Evolutionary conservation across 2,113 vertebrate genomes (phyloP).

Genomic region (Phycodurus eques): DNA sequence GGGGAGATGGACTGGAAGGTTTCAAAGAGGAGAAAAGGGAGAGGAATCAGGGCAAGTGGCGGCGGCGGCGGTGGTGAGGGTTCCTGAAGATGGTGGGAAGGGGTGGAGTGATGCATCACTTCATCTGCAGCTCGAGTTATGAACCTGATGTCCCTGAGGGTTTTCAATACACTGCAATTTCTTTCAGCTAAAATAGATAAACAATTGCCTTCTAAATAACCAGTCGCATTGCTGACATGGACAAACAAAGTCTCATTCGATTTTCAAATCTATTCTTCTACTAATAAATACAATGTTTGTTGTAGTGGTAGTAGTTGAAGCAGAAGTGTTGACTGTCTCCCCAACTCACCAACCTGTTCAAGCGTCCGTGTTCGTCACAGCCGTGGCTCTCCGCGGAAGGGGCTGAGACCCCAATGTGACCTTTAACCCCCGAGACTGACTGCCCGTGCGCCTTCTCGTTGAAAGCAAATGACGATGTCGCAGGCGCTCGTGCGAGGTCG

Average conservation of each 20-base stretch:
- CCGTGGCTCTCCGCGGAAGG: too few relatives aligned
- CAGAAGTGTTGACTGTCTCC: too few relatives aligned
- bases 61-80: background rate
- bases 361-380: background rate
- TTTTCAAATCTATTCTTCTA: background rate
- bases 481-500: too few relatives aligned
- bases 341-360: background rate
- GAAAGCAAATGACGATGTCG: too few relatives aligned
- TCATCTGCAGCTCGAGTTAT: background rate
- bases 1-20: slow-evolving; percentile 20
- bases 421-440: too few relatives aligned
- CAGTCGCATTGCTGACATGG: background rate
- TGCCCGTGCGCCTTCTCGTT: too few relatives aligned
- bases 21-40: slow-evolving; percentile 28
- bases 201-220: background rate
- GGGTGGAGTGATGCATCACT: background rate
- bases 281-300: background rate
- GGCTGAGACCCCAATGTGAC: too few relatives aligned
- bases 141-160: background rate
- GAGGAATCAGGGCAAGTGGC: slow-evolving; percentile 26
- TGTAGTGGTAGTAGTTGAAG: background rate
- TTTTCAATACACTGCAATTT: background rate
- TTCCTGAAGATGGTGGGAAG: slow-evolving; percentile 6
- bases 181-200: background rate
- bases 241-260: background rate